Base-by-base conservation (phyloP, 2,888 invertebrate genomes). In the Nephrotoma flavescens region DNA sequence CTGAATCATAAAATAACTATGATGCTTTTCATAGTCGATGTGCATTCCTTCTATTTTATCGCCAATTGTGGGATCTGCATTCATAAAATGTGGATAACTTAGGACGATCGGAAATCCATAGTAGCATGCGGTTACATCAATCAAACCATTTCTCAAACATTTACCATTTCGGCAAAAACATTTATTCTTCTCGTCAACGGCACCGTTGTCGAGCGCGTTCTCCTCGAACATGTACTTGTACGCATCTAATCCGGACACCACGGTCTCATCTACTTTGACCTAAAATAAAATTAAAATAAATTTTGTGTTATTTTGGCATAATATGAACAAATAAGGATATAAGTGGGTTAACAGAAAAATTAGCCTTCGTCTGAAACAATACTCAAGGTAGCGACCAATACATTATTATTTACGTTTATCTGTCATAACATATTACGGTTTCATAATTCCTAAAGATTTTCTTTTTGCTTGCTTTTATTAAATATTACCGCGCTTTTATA, bases 71-170 rank as follows among this genome's bases (percentile, higher is more conserved):
- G 94, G 93, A 88, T 96, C 96, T 0, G 95, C 94, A 88, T 95
- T 94, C 90, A 95, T 94, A 91, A 97, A 97, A 90, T 98, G 97
- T 0, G 97, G 97, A 91, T 96, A 96, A 71, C 97, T 97, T 6
- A 97, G 92, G 0, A 96, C 96, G 84, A 97, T 97, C 0, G 97
- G 97, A 90, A 97, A 97, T 0, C 97, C 97, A 89, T 97, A 97
- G 91, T 97, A 97, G 89, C 97, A 97, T 86, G 95, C 95, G 0
- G 95, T 94, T 52, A 97, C 97, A 90, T 97, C 97, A 42, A 97
- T 93, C 2, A 97, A 91, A 6, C 97, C 97, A 47, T 93, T 91
- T 3, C 95, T 95, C 15, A 96, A 92, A 89, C 97, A 97, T 88
- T 93, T 92, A 41, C 93, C 94, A 93, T 90, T 9, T 89, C 95